A percentile compares a stretch with the other conserved stretches of the same genome.
Conservation (phyloP, 1,140 invertebrate genomes). For the Aphelinus certus region DNA sequence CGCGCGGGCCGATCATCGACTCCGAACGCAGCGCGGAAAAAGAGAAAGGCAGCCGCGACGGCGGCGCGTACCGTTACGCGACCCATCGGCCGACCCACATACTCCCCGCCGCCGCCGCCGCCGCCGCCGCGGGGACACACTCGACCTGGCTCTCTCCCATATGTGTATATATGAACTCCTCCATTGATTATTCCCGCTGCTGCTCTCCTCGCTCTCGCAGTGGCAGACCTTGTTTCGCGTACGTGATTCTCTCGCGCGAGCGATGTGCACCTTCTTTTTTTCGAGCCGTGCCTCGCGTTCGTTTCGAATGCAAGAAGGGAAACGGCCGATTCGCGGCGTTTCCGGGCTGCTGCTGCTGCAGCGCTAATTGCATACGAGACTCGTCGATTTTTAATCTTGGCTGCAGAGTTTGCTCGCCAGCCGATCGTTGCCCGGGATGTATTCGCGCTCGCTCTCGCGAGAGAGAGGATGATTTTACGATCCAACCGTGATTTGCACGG, state of each 20-base stretch:
- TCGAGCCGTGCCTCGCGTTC: too few species aligned
- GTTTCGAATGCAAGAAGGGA: too few species aligned
- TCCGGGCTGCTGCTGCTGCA: too few species aligned
- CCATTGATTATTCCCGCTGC: too few species aligned
- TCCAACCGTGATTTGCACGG: too few species aligned
- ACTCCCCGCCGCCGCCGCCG: conserved; percentile 7
- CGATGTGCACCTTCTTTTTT: too few species aligned
- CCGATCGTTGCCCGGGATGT: neutral
- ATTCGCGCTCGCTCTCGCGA: neutral
- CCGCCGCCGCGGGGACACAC: neutral
- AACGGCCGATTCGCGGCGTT: too few species aligned
- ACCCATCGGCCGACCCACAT: conserved; percentile 61
- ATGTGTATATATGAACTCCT: too few species aligned
- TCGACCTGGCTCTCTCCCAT: neutral
- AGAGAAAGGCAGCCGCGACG: conserved; percentile 46
- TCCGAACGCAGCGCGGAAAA: conserved; percentile 6
- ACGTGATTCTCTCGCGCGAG: neutral
- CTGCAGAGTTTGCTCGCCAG: too few species aligned
- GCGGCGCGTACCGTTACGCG: conserved; percentile 58
- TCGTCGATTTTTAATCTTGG: too few species aligned
- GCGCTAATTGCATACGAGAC: too few species aligned
- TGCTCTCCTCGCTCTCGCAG: neutral
- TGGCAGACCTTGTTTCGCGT: conserved; percentile 4
- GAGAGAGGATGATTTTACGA: too few species aligned
- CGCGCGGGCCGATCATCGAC: conserved; percentile 36